phyloP scores from a whole-genome alignment of 2,113 vertebrate species.

The Chaetorhynchus papuensis region DNA sequence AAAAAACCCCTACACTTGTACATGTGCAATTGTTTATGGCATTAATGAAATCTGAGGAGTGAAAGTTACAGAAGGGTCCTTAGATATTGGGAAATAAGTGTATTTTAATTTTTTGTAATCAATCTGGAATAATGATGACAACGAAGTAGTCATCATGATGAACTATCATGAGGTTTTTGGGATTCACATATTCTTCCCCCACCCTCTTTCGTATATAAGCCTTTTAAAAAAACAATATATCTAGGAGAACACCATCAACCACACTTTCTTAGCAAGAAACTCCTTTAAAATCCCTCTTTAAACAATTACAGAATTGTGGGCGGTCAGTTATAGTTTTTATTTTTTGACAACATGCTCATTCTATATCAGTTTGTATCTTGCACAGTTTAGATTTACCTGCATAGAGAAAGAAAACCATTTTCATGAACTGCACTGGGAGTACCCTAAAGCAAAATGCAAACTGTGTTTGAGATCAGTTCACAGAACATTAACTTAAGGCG shows the following conservation, averaged over 20 bases:
- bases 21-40: background rate
- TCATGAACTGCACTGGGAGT: background rate
- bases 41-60: background rate
- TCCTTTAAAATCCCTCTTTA: background rate
- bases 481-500: background rate
- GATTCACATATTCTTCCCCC: background rate
- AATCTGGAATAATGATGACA: background rate
- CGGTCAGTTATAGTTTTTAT: background rate
- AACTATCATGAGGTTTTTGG: background rate
- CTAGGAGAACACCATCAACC: background rate
- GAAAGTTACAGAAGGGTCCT: background rate
- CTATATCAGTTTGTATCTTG: background rate
- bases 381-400: background rate
- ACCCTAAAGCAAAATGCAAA: background rate
- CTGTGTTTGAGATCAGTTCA: background rate
- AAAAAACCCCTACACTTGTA: background rate
- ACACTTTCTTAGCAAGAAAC: background rate
- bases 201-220: background rate
- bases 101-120: background rate
- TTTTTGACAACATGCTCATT: background rate
- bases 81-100: background rate
- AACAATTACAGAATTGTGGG: background rate
- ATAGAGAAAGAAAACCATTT: background rate
- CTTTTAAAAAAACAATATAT: background rate
- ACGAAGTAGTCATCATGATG: background rate